phyloP scores from a whole-genome alignment of 1,140 invertebrate species.

The Thalassaphorura encarpata region DNA sequence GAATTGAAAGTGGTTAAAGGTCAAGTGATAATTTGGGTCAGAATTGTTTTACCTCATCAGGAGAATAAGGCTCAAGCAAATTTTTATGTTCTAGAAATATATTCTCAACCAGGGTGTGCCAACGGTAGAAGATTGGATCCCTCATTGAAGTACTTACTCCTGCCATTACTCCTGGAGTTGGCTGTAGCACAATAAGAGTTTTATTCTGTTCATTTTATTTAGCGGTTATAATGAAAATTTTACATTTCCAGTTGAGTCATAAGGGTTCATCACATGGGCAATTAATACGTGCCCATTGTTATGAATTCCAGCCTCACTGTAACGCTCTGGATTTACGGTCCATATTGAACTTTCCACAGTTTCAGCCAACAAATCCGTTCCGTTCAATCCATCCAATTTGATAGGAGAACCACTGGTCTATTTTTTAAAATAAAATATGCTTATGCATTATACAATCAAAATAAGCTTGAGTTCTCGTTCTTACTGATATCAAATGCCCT shows the following conservation, averaged over 20 bases:
- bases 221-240: no score
- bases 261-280: not conserved
- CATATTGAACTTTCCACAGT: not conserved
- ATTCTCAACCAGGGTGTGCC: slow-evolving; percentile 38
- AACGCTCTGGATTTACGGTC: slow-evolving; percentile 1
- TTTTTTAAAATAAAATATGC: not conserved
- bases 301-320: slow-evolving; percentile 5
- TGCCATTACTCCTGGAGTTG: slow-evolving; percentile 48
- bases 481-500: not conserved
- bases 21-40: not conserved
- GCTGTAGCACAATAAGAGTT: no score
- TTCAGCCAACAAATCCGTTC: slow-evolving; percentile 1
- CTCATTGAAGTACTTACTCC: slow-evolving; percentile 60
- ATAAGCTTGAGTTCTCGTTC: not conserved
- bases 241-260: slow-evolving; percentile 21
- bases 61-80: slow-evolving; percentile 36
- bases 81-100: slow-evolving; percentile 40
- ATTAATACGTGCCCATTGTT: slow-evolving; percentile 2
- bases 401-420: not conserved
- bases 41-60: slow-evolving; percentile 36
- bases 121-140: slow-evolving; percentile 42
- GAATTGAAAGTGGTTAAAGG: not conserved
- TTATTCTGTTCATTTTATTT: no score
- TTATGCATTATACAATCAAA: not conserved
- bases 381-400: not conserved